Base-by-base conservation (phyloP, 2,797 vertebrate genomes). In the Leptatherina wallacei region DNA sequence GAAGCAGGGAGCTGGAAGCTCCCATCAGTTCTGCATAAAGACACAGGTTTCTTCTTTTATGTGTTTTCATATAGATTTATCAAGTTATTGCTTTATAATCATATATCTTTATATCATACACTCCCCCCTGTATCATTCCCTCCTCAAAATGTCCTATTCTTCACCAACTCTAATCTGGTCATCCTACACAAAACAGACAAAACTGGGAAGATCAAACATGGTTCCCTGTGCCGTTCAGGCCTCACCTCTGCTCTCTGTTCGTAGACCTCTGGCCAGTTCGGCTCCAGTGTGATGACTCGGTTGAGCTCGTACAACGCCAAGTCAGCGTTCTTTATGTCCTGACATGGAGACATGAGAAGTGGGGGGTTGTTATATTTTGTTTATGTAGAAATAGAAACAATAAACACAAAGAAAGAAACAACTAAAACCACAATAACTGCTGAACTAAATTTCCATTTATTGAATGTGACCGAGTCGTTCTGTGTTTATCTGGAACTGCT, bases 301-400 rank as follows among this genome's bases (percentile, higher is more conserved):
- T 96, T 97, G 79, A 99, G 93, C 87, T 99, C 98, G 69, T 96
- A 98, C 44, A 99, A 89, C 33, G 98, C 98, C 92, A 98, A 91
- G 80, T 99, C 97, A 82, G 97, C 96, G 67, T 99, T 99, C 89
- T 99, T 98, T 84, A 97, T 95, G 83, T 98, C 98, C 98, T 99
- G 93, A 32, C 7, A 22, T 1, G 27, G 38, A 72, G 69, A 80
- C 24, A 71, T 16, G 4, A 63, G 9, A 24, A 27, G 62, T 36
- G 35, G 18, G 33, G 29, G 29, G 62, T 14, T 1, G n/a, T 67
- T 61, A 69, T 20, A 51, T 47, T 68, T 24, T 36, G 51, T 59
- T 56, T 18, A 58, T 40, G 40, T 29, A 40, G 57, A 44, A 5
- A 32, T 38, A 59, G 6, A 12, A 27, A 22, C 5, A 71, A 57